phyloP scores from a whole-genome alignment of 2,888 invertebrate genomes.

The Psylliodes chrysocephalus region DNA sequence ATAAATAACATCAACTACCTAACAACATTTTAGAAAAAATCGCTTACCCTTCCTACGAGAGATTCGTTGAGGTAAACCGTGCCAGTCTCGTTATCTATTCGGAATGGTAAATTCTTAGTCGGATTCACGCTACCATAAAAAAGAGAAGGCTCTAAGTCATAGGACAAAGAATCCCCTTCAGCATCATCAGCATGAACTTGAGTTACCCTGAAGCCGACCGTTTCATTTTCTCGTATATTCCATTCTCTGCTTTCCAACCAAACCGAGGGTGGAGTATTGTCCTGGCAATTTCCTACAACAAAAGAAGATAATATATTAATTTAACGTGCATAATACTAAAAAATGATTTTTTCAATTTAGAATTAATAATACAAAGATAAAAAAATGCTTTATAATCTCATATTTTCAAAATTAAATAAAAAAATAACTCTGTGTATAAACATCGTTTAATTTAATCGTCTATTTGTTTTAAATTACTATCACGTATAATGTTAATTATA shows the following conservation, averaged over 20 bases:
- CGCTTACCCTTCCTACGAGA: conserved; percentile 79
- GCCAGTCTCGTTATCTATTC: conserved; percentile 79
- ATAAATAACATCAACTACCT: no score
- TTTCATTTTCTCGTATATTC: conserved; percentile 77
- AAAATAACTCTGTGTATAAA: no score
- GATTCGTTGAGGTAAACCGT: conserved; percentile 84
- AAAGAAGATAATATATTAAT: no score
- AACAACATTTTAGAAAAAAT: no score
- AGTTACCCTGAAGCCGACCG: conserved; percentile 77
- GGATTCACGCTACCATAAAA: conserved; percentile 50
- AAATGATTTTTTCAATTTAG: no score
- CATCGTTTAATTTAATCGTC: no score
- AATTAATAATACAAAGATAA: no score
- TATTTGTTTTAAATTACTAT: no score
- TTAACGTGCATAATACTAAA: no score
- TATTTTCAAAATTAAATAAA: no score
- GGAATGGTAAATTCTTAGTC: conserved; percentile 74
- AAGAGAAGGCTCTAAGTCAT: conserved; percentile 73
- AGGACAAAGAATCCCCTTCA: conserved; percentile 73
- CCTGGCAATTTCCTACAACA: conserved; percentile 50
- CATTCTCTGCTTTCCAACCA: conserved; percentile 76
- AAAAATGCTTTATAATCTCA: no score
- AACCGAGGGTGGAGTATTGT: conserved; percentile 68
- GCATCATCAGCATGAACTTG: conserved; percentile 75
- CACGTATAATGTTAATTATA: no score